Evolutionary conservation across 2,113 vertebrate species (phyloP).

Genomic region (Azemiops feae): DNA sequence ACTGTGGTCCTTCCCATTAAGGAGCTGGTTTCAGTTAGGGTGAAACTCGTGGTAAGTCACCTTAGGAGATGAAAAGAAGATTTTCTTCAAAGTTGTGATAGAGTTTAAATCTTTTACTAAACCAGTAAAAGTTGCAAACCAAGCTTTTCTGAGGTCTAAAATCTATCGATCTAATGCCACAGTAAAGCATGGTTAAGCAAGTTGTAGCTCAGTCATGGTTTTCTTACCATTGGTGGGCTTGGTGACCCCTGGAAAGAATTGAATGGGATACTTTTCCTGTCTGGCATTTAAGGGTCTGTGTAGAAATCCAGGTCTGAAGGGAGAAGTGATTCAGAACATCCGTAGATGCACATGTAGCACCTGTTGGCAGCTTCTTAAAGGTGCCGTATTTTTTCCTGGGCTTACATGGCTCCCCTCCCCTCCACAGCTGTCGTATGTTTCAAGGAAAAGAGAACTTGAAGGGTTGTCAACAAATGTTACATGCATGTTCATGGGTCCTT

Average conservation of each 20-base stretch:
- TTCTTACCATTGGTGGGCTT: not conserved
- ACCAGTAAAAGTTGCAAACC: not conserved
- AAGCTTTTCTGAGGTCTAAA: not conserved
- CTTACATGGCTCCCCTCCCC: not conserved
- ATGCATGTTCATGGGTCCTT: not conserved
- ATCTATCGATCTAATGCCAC: not conserved
- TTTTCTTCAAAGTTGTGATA: not conserved
- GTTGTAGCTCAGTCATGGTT: not conserved
- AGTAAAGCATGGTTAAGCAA: not conserved
- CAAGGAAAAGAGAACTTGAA: not conserved
- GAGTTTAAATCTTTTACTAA: not conserved
- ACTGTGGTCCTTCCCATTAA: not conserved
- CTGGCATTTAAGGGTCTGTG: not conserved
- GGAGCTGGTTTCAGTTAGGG: not conserved
- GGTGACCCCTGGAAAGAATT: not conserved
- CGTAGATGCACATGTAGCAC: not conserved
- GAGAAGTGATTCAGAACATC: not conserved
- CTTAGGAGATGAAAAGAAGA: not conserved
- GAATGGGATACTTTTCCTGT: not conserved
- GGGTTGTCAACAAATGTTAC: not conserved
- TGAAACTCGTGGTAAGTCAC: not conserved
- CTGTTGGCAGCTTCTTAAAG: not conserved
- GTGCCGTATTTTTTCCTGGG: not conserved
- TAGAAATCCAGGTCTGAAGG: not conserved
- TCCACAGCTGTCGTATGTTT: not conserved